Evolutionary conservation across 2,888 invertebrate species (phyloP).

Genomic region (Xanthia togata): DNA sequence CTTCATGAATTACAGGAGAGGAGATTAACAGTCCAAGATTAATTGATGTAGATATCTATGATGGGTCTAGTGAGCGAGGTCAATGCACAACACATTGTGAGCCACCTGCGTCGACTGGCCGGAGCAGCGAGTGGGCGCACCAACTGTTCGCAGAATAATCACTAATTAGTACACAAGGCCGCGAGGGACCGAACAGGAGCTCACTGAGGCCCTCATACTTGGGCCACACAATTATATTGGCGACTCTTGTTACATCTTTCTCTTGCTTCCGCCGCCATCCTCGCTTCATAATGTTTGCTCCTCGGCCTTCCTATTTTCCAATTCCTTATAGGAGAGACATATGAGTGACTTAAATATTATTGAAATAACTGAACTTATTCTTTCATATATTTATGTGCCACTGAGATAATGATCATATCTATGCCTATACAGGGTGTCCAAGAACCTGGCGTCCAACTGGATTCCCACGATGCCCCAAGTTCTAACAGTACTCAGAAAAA

Average conservation of each 20-base stretch:
- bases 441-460: no score
- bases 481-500: no score
- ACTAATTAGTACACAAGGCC: conserved; percentile 66
- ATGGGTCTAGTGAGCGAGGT: conserved; percentile 62
- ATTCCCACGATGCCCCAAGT: no score
- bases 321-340: background rate
- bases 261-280: background rate
- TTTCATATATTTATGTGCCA: background rate
- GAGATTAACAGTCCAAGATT: conserved; percentile 54
- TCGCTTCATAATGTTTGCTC: background rate
- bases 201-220: conserved; percentile 35
- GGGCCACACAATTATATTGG: conserved; percentile 19
- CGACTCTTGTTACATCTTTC: conserved; percentile 14
- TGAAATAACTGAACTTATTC: background rate
- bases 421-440: no score
- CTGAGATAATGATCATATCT: background rate
- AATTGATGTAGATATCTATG: conserved; percentile 54
- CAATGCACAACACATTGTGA: conserved; percentile 67
- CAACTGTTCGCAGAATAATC: conserved; percentile 68
- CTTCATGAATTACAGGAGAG: conserved; percentile 48
- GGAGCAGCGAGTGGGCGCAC: conserved; percentile 64
- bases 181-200: conserved; percentile 47
- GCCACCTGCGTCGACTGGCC: conserved; percentile 66
- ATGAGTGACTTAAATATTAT: background rate
- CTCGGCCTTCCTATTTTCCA: background rate